Evolutionary conservation across 64 coral and sea anemone genomes (phyloP).

Genomic region (Pachyseris speciosa): DNA sequence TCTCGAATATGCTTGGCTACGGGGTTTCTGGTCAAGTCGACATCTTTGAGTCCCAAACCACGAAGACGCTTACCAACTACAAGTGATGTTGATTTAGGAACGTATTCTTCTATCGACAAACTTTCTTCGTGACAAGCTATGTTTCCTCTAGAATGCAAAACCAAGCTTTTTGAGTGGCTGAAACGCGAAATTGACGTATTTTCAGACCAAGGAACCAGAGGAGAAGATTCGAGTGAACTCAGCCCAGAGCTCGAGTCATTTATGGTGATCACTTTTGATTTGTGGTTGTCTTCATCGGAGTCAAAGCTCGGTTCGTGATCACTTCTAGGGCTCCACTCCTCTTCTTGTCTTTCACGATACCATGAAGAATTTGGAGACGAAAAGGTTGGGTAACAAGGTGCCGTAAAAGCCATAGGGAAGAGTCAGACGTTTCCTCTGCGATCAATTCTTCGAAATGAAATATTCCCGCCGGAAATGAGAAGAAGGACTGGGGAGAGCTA

Average conservation of each 20-base stretch:
- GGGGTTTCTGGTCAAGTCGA: conserved; percentile 71
- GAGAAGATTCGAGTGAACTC: neutral
- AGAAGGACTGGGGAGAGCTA: neutral
- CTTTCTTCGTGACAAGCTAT: neutral
- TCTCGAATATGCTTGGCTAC: conserved; percentile 61
- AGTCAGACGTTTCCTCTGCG: neutral
- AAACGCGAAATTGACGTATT: neutral
- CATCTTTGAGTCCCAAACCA: conserved; percentile 70
- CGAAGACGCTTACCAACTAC: conserved; percentile 67
- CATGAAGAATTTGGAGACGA: conserved; percentile 24
- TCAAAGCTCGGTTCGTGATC: conserved; percentile 31
- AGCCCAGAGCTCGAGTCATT: neutral
- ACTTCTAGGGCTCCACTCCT: conserved; percentile 56
- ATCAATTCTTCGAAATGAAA: neutral
- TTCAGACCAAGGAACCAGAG: neutral
- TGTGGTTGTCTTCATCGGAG: conserved; percentile 72
- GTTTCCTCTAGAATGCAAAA: neutral
- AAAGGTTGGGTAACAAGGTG: neutral
- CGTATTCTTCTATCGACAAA: neutral
- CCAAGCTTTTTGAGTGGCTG: neutral
- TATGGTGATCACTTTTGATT: neutral
- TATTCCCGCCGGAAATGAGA: conserved; percentile 1
- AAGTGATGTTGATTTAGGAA: conserved; percentile 46
- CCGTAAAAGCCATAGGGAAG: neutral
- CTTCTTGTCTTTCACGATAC: conserved; percentile 58